Evolutionary conservation across 2,888 invertebrate species (phyloP).

Genomic region (Himalopsyche anomala): DNA sequence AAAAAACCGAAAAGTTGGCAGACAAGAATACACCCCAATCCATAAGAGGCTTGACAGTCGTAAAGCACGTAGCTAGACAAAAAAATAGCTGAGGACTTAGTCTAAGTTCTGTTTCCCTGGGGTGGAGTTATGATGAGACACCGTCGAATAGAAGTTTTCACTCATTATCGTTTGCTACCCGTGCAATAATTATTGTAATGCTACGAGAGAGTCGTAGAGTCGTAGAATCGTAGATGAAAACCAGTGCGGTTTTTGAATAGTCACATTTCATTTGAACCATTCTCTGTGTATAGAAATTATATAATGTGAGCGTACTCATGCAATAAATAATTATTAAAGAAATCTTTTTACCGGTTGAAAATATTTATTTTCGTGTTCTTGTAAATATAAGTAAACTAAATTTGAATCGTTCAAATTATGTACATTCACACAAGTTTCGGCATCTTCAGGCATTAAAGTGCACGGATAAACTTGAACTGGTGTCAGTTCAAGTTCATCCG

Average conservation of each 20-base stretch:
- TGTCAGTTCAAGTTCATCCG: too few relatives aligned
- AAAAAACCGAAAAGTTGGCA: slow-evolving; percentile 63
- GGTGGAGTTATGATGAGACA: slow-evolving; percentile 29
- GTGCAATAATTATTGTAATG: slow-evolving; percentile 2
- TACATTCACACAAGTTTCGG: too few relatives aligned
- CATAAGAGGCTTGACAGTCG: slow-evolving; percentile 52
- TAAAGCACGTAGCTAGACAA: slow-evolving; percentile 57
- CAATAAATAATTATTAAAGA: too few relatives aligned
- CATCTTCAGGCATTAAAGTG: too few relatives aligned
- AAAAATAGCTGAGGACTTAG: slow-evolving; percentile 51
- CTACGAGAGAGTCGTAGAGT: neutral
- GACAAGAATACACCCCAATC: slow-evolving; percentile 59
- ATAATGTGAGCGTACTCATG: too few relatives aligned
- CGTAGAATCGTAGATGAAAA: neutral
- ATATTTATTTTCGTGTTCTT: too few relatives aligned
- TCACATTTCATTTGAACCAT: too few relatives aligned
- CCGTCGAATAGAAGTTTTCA: slow-evolving; percentile 49
- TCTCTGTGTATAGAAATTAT: too few relatives aligned
- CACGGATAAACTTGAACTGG: too few relatives aligned
- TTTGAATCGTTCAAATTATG: too few relatives aligned
- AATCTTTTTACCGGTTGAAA: too few relatives aligned
- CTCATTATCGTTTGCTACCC: slow-evolving; percentile 51
- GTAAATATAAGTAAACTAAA: too few relatives aligned
- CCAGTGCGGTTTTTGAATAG: neutral
- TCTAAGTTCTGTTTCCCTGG: slow-evolving; percentile 44